phyloP scores from a whole-genome alignment of 2,797 vertebrate species.

The Pangasius larnaudii region DNA sequence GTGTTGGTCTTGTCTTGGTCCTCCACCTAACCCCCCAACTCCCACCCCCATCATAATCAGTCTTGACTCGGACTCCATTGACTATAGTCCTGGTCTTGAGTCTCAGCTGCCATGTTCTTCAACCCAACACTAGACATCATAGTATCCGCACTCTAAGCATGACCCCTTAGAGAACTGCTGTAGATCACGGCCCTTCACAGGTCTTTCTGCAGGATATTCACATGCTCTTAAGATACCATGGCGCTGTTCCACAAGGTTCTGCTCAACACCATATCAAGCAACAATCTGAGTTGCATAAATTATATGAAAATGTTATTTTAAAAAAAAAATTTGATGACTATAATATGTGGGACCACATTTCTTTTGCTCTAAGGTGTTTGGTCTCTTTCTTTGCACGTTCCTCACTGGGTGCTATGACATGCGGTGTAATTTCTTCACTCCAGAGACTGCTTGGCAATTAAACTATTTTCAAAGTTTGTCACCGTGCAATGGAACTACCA shows the following conservation, averaged over 20 bases:
- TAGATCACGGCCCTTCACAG: background rate
- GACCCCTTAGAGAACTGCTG: background rate
- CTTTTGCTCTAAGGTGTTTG: slow-evolving; percentile 1
- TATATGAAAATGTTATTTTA: background rate
- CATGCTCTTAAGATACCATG: background rate
- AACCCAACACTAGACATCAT: background rate
- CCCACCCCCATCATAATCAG: background rate
- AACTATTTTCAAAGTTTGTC: slow-evolving; percentile 6
- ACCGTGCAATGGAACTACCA: background rate
- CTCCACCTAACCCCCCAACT: too few relatives aligned
- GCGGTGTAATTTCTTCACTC: background rate
- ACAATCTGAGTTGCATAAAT: background rate
- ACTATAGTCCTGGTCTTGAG: background rate
- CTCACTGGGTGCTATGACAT: background rate
- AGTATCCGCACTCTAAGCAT: background rate
- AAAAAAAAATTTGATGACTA: background rate
- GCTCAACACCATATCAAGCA: background rate
- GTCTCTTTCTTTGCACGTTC: background rate
- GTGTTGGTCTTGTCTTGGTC: too few relatives aligned
- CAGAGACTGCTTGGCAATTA: background rate
- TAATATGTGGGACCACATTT: background rate
- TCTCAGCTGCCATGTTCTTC: background rate
- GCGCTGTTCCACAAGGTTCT: background rate
- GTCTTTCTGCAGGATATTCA: background rate
- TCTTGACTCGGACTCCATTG: background rate